phyloP scores from a whole-genome alignment of 53 echinoderm and acorn worm species.

The Henricia sp. region DNA sequence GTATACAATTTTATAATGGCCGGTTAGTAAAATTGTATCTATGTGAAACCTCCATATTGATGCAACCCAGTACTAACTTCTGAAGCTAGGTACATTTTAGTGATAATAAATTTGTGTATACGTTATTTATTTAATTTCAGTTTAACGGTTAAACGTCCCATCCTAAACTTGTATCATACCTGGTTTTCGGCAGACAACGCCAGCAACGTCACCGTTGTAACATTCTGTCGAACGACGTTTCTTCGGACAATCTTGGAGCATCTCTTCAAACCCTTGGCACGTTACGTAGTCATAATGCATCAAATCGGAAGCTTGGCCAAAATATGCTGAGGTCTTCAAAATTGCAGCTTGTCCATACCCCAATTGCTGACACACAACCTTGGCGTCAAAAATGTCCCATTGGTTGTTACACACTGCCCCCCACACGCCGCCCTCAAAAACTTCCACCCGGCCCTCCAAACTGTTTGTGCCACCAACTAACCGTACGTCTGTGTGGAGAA shows the following conservation, averaged over 20 bases:
- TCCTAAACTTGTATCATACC: no score
- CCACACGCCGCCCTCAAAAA: not conserved
- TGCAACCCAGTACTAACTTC: no score
- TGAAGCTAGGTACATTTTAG: no score
- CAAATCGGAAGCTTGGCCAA: not conserved
- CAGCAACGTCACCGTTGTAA: constrained; percentile 61
- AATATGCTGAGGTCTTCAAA: not conserved
- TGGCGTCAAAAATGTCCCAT: not conserved
- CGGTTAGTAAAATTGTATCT: no score
- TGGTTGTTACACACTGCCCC: not conserved
- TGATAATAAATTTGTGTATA: no score
- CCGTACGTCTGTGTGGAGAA: not conserved
- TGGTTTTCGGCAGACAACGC: constrained; percentile 47
- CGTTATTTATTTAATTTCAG: no score
- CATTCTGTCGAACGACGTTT: constrained; percentile 13
- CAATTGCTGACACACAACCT: not conserved
- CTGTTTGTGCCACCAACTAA: not conserved
- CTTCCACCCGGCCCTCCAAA: constrained; percentile 7
- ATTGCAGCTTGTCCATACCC: not conserved
- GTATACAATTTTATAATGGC: no score
- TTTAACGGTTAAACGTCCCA: no score
- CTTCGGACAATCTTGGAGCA: not conserved
- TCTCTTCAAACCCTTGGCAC: not conserved
- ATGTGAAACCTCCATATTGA: no score
- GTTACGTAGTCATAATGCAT: not conserved